These are phyloP conservation scores for Takifugu bimaculatus DNA, from an alignment of 2,113 vertebrate genomes.

Conservation along the genomic window DNA sequence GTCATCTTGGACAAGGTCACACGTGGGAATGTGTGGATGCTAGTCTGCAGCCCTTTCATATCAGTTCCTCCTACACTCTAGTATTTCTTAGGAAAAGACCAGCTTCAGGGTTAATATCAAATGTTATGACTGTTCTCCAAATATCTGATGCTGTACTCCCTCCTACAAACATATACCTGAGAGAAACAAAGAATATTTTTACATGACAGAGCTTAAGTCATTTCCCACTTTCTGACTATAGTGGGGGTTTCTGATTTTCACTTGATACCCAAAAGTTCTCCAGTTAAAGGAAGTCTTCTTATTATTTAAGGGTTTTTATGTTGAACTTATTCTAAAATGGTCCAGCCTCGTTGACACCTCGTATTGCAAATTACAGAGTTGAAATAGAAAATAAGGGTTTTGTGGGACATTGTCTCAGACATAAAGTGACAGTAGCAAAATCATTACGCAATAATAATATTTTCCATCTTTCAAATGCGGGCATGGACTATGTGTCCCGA, in stretches of 20 bases:
- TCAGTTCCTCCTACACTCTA: conserved; percentile 13
- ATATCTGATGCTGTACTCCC: not conserved
- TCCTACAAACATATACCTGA: not conserved
- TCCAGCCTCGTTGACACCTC: conserved; percentile 4
- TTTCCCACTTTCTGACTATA: conserved; percentile 1
- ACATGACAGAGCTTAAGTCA: no score
- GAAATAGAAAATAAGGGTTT: no score
- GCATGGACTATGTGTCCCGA: conserved; percentile 56
- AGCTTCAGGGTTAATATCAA: no score
- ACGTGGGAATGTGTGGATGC: conserved; percentile 51
- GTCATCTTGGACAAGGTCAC: conserved; percentile 53
- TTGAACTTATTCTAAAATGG: no score
- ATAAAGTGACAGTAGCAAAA: conserved; percentile 28
- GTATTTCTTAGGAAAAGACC: no score
- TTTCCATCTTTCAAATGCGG: conserved; percentile 49
- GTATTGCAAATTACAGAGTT: conserved; percentile 13
- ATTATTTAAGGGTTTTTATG: no score
- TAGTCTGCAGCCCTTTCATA: conserved; percentile 22
- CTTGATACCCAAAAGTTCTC: not conserved
- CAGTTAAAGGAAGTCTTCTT: no score
- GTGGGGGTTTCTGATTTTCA: not conserved
- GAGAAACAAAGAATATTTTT: not conserved
- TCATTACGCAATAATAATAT: conserved; percentile 30
- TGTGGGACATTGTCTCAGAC: conserved; percentile 6
- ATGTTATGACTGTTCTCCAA: not conserved